Percentiles rank a stretch among this genome's conserved stretches.
Conservation (phyloP, 1,140 invertebrate species). For the Chironomus tepperi region DNA sequence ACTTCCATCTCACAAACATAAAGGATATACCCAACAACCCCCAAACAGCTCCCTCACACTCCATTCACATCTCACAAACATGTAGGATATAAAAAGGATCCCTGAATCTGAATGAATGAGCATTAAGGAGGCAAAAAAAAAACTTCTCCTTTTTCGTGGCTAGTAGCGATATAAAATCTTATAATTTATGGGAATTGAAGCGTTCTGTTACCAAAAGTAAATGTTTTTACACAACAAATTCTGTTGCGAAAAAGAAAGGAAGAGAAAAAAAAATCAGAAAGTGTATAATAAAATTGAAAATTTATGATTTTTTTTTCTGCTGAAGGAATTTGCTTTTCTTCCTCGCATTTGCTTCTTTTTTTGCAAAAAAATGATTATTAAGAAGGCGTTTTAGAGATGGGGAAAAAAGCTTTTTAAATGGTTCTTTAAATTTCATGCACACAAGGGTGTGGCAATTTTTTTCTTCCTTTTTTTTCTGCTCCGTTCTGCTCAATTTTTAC, state of each 20-base stretch:
- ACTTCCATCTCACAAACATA: no score
- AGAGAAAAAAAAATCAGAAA: not conserved
- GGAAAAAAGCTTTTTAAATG: conserved; percentile 10
- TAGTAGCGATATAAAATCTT: conserved; percentile 22
- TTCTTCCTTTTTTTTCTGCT: not conserved
- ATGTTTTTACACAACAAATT: not conserved
- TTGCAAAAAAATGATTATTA: not conserved
- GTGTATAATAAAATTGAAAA: conserved; percentile 23
- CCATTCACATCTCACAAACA: no score
- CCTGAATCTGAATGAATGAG: no score
- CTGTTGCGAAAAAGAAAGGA: not conserved
- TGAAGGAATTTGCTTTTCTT: not conserved
- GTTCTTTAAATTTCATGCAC: not conserved
- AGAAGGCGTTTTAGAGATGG: conserved; percentile 16
- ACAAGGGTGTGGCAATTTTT: conserved; percentile 2
- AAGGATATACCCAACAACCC: no score
- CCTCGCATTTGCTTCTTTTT: not conserved
- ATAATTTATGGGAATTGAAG: conserved; percentile 21
- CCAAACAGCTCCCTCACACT: no score
- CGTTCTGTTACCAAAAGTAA: not conserved
- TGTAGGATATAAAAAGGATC: no score
- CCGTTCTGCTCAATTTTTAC: not conserved
- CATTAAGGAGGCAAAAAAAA: not conserved
- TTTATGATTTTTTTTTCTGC: conserved; percentile 1
- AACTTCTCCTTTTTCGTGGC: conserved; percentile 15